These are phyloP conservation scores for Ophthalmolycus amberensis DNA, from an alignment of 2,113 vertebrate genomes.

Conservation along the genomic window DNA sequence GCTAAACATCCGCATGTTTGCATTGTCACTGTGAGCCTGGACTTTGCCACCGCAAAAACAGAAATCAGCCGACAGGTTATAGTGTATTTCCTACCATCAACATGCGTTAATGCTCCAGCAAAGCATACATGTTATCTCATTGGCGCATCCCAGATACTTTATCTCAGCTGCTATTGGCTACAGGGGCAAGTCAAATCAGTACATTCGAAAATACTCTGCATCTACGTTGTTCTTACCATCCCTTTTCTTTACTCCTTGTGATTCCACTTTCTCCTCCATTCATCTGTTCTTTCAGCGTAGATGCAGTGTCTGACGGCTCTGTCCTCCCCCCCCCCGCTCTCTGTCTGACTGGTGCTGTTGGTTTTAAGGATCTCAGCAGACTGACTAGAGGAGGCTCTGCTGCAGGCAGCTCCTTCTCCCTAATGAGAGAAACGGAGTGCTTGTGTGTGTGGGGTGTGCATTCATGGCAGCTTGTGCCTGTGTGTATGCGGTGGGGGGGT, in stretches of 20 bases:
- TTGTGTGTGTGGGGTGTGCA: slow-evolving; percentile 33
- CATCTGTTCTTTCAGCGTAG: slow-evolving; percentile 24
- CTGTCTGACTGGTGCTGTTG: slow-evolving; percentile 66
- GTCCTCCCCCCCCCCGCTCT: slow-evolving; percentile 19
- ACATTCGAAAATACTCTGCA: slow-evolving; percentile 4
- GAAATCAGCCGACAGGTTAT: neutral
- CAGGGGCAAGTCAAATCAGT: neutral
- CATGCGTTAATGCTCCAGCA: neutral
- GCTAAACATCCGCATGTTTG: neutral
- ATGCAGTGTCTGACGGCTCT: slow-evolving; percentile 19
- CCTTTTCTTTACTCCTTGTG: neutral
- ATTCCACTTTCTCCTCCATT: neutral
- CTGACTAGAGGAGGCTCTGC: slow-evolving; percentile 70
- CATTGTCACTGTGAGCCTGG: neutral
- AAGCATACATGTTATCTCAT: neutral
- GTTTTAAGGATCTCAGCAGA: slow-evolving; percentile 76
- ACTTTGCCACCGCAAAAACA: neutral
- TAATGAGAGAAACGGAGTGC: slow-evolving; percentile 71
- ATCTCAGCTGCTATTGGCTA: neutral
- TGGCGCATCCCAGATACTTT: neutral
- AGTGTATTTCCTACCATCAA: neutral
- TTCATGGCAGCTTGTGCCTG: slow-evolving; percentile 19
- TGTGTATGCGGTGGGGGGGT: slow-evolving; percentile 3
- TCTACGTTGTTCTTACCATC: neutral
- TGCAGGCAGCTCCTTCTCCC: slow-evolving; percentile 68